Conservation (phyloP, 1,140 invertebrate genomes). For the Calliopsis andreniformis region DNA sequence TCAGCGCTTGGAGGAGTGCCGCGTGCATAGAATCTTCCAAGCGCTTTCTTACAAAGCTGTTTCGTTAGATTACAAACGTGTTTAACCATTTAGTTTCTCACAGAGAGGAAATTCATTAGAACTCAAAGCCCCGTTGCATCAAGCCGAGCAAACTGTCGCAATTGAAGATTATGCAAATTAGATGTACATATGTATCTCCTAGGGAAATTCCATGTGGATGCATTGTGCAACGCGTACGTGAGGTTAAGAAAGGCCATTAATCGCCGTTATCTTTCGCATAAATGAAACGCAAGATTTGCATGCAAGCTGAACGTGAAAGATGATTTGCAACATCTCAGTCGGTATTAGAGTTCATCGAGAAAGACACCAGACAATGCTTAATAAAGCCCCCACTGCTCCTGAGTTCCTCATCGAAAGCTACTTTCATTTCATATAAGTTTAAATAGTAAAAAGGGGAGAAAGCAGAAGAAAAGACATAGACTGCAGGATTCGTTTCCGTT, state of each 20-base stretch:
- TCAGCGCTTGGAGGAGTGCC: slow-evolving; percentile 6
- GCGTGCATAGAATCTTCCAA: slow-evolving; percentile 3
- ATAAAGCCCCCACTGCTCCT: neutral
- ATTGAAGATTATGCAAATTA: neutral
- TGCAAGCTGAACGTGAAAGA: neutral
- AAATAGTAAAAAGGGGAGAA: neutral
- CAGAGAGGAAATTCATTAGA: neutral
- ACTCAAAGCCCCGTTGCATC: too few species aligned
- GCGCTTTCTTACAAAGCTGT: neutral
- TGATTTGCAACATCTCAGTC: neutral
- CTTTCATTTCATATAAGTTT: too few species aligned
- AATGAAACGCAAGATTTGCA: neutral
- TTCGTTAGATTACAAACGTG: neutral
- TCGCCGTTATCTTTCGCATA: neutral
- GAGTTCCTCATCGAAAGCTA: neutral
- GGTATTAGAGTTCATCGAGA: too few species aligned
- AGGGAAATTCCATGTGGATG: neutral
- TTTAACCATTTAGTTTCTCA: neutral
- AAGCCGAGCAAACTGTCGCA: neutral
- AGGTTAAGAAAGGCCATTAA: neutral
- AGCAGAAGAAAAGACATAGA: neutral
- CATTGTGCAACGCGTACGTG: neutral
- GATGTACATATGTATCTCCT: neutral
- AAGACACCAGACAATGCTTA: too few species aligned
- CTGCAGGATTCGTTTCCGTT: neutral